These are phyloP conservation scores for Pterocles burchelli DNA, from an alignment of 2,113 vertebrate species.

Conservation along the genomic window DNA sequence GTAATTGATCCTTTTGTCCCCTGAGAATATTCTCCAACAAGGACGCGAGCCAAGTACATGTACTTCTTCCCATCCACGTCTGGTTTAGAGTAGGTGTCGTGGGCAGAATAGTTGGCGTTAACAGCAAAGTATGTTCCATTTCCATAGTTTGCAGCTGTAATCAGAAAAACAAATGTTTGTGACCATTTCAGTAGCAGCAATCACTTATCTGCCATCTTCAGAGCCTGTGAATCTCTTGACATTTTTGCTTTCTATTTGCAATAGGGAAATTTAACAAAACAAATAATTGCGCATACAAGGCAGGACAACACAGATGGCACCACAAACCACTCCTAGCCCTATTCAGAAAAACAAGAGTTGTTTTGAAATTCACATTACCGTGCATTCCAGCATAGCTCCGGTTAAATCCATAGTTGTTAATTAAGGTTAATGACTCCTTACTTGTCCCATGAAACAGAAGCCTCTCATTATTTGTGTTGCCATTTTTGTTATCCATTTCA, in stretches of 20 bases:
- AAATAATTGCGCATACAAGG: not conserved
- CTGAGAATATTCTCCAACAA: constrained; percentile 77
- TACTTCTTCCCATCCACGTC: constrained; percentile 51
- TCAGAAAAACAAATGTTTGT: not conserved
- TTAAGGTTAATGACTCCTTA: constrained; percentile 28
- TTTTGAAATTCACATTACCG: constrained; percentile 71
- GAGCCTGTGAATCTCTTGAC: not conserved
- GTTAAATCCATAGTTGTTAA: constrained; percentile 86
- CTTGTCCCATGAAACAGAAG: constrained; percentile 86
- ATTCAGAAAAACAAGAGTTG: not conserved
- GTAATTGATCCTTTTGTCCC: constrained; percentile 39
- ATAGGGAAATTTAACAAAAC: not conserved
- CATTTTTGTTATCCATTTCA: constrained; percentile 82
- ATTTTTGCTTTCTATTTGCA: not conserved
- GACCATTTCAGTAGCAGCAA: not conserved
- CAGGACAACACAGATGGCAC: not conserved
- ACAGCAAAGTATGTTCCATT: constrained; percentile 84
- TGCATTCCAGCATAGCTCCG: constrained; percentile 86
- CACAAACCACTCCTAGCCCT: not conserved
- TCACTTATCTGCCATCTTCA: not conserved
- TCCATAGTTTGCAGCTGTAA: constrained; percentile 70
- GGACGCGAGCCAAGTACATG: constrained; percentile 82
- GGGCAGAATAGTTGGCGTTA: constrained; percentile 72
- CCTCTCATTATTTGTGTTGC: constrained; percentile 76
- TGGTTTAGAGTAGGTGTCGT: constrained; percentile 48